These are phyloP conservation scores for Gastrophryne carolinensis DNA, from an alignment of 2,797 vertebrate species.

Conservation along the genomic window DNA sequence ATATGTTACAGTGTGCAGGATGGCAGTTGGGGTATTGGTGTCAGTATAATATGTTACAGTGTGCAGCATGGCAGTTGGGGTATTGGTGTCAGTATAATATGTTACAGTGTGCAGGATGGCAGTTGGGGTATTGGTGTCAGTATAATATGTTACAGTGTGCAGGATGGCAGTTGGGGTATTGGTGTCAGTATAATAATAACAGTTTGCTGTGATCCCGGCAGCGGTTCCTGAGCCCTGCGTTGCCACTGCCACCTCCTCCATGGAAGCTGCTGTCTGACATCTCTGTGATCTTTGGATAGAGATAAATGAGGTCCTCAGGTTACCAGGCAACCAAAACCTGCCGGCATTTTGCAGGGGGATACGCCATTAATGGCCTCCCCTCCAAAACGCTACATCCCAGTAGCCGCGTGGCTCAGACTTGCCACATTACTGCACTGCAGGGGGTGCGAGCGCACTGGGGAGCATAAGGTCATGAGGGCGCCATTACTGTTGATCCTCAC, in stretches of 20 bases:
- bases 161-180: too few species aligned
- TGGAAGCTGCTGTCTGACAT: constrained; percentile 64
- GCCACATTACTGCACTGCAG: not conserved
- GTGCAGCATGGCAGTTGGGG: too few species aligned
- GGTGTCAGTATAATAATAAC: not conserved
- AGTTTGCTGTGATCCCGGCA: not conserved
- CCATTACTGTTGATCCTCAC: too few species aligned
- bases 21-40: too few species aligned
- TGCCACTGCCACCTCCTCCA: not conserved
- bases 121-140: too few species aligned
- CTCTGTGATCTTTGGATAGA: constrained; percentile 68
- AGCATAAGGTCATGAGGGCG: too few species aligned
- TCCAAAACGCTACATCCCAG: not conserved
- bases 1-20: too few species aligned
- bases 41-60: too few species aligned
- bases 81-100: too few species aligned
- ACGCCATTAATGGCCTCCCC: constrained; percentile 49
- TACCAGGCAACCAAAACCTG: constrained; percentile 68
- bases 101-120: too few species aligned
- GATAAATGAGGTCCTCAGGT: constrained; percentile 69
- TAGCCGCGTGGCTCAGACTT: not conserved
- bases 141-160: too few species aligned
- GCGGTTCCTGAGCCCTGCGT: constrained; percentile 23
- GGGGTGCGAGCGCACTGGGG: too few species aligned
- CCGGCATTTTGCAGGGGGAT: constrained; percentile 60